Conservation (phyloP, 2,797 vertebrate species). For the Liparis tanakae region DNA sequence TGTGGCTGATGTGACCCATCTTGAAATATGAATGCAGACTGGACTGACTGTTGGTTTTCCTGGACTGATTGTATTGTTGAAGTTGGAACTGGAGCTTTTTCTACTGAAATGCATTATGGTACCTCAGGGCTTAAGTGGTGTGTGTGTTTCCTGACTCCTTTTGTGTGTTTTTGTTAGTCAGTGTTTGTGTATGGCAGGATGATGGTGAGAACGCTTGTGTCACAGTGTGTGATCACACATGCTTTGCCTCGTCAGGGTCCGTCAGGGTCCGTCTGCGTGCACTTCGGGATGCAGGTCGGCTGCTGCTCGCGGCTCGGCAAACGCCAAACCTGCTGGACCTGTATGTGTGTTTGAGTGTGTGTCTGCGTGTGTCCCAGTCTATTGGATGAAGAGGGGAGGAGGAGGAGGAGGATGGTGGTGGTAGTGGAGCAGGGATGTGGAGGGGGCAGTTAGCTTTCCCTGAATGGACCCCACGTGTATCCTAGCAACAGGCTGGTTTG, state of each 20-base stretch:
- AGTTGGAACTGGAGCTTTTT: not conserved
- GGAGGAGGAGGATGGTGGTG: constrained; percentile 40
- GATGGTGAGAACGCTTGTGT: not conserved
- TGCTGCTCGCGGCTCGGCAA: constrained; percentile 6
- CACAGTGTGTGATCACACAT: not conserved
- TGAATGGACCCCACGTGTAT: constrained; percentile 77
- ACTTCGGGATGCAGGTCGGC: constrained; percentile 14
- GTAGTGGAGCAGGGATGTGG: constrained; percentile 9
- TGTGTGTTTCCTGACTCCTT: constrained; percentile 12
- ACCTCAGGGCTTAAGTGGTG: not conserved
- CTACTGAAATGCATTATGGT: not conserved
- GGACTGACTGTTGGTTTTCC: not conserved
- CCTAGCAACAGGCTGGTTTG: constrained; percentile 84
- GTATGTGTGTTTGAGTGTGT: constrained; percentile 21
- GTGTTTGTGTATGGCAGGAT: constrained; percentile 4
- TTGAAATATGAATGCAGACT: not conserved
- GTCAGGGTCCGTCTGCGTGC: not conserved
- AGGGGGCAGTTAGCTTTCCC: constrained; percentile 53
- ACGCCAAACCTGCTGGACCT: constrained; percentile 18
- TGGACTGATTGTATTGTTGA: not conserved
- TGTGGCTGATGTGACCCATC: not conserved
- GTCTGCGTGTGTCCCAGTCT: constrained; percentile 14
- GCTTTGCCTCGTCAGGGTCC: not conserved
- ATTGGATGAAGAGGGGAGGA: constrained; percentile 4
- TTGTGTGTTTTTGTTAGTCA: constrained; percentile 20